These are phyloP conservation scores for Macropis europaea DNA, from an alignment of 2,888 invertebrate genomes.

Conservation along the genomic window DNA sequence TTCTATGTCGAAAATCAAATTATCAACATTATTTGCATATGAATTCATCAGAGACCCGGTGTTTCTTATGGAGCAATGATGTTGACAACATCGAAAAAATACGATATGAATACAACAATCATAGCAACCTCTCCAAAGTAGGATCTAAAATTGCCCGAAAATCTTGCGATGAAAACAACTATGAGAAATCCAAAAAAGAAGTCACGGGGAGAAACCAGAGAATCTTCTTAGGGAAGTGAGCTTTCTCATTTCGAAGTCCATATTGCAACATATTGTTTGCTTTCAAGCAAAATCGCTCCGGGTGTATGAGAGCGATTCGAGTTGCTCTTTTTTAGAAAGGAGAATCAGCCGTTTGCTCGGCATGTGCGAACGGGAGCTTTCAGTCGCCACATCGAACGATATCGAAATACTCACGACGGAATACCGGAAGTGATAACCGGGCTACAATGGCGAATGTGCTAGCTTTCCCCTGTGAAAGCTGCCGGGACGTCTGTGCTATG, in stretches of 20 bases:
- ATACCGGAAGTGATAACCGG: conserved; percentile 28
- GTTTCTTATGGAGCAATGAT: too few species aligned
- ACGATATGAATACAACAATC: too few species aligned
- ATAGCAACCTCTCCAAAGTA: too few species aligned
- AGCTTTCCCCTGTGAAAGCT: conserved; percentile 9
- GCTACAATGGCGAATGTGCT: conserved; percentile 41
- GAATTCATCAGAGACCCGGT: too few species aligned
- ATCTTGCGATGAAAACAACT: background rate
- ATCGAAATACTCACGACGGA: conserved; percentile 25
- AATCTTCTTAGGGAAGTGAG: background rate
- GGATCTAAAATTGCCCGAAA: background rate
- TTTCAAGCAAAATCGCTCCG: background rate
- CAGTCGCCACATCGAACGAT: conserved; percentile 13
- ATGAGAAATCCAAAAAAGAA: background rate
- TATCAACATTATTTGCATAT: too few species aligned
- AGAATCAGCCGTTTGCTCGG: conserved; percentile 8
- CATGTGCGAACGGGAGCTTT: conserved; percentile 30
- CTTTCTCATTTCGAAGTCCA: background rate
- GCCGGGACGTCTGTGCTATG: conserved; percentile 20
- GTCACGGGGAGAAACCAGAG: background rate
- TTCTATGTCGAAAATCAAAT: too few species aligned
- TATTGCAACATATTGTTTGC: conserved; percentile 2
- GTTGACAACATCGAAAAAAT: too few species aligned
- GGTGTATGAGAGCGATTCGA: background rate
- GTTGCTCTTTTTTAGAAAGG: background rate